These are phyloP conservation scores for Ceratitis capitata DNA, from an alignment of 1,140 invertebrate species.

Conservation along the genomic window DNA sequence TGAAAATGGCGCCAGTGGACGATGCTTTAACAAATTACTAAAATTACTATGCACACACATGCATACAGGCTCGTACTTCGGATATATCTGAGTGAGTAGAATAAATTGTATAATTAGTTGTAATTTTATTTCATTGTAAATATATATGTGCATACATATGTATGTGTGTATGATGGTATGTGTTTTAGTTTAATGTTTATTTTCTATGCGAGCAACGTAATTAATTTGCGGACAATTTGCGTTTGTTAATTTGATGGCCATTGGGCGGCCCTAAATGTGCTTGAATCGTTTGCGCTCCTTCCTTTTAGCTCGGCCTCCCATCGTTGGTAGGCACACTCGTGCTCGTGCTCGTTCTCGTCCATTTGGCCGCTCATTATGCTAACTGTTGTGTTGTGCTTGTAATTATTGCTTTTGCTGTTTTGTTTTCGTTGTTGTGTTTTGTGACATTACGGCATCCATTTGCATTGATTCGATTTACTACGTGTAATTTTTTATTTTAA, in stretches of 20 bases:
- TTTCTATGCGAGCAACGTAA: conserved; percentile 15
- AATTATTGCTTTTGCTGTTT: neutral
- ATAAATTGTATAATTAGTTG: neutral
- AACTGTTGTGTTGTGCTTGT: neutral
- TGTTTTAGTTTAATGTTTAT: neutral
- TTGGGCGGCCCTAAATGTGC: conserved; percentile 9
- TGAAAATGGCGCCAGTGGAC: conserved; percentile 21
- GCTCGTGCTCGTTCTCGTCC: no score
- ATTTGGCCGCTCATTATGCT: conserved; percentile 8
- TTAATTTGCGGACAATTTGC: conserved; percentile 39
- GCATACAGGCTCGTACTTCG: no score
- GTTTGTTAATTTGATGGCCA: conserved; percentile 39
- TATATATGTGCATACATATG: neutral
- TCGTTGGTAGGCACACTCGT: no score
- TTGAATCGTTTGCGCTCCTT: neutral
- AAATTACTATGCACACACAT: no score
- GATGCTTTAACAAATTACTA: neutral
- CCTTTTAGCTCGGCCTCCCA: neutral
- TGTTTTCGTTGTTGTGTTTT: neutral
- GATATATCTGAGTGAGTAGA: no score
- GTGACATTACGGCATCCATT: neutral
- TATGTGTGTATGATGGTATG: neutral
- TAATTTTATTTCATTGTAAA: neutral
- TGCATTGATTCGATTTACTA: conserved; percentile 31
- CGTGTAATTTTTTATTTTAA: conserved; percentile 21